Evolutionary conservation across 2,888 invertebrate genomes (phyloP), one percentile per base, ranked within the genome.

Genomic region (Listrodromus nycthemerus): DNA sequence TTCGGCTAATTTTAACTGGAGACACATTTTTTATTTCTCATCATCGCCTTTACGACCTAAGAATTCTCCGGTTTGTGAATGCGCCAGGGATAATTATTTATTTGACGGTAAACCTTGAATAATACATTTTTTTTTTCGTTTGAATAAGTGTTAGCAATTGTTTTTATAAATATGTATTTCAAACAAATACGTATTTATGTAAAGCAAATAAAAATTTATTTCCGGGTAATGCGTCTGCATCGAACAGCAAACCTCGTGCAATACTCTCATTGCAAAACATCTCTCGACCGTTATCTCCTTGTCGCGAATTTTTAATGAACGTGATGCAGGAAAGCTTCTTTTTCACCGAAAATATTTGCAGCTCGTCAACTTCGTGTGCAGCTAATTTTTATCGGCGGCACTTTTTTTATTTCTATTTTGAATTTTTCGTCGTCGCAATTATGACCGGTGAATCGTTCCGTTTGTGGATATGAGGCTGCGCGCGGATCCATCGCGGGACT

Each of bases 201-300:
- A 1, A 1, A 33, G 0, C 33, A 33, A 33, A 33, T 33, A 33
- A 33, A 33, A 7, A 33, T 7, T 33, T 33, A 33, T 33, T 33
- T 8, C 0, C n/a, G n/a, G n/a, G n/a, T n/a, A n/a, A n/a, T n/a
- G n/a, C n/a, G 84, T 84, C 84, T 82, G 82, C 86, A 85, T 85
- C 37, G 78, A 84, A 84, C 79, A 81, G 84, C 86, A 84, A 83
- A 82, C 76, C 83, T 84, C 67, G 8, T 5, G 19, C 21, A 6
- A 7, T 52, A n/a, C 19, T 52, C 30, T 30, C 4, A 30, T 30
- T 30, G 2, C 30, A 4, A 30, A 30, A 4, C 2, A 30, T 30
- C 30, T 30, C 4, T 4, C 4, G 30, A 3, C 30, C 30, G 30
- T 30, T 30, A 30, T 30, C 30, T 30, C 4, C 30, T 30, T 30